Percentiles rank a stretch among this genome's conserved stretches.
phyloP scores from a whole-genome alignment of 1,140 invertebrate species.

The Hermetia illucens region DNA sequence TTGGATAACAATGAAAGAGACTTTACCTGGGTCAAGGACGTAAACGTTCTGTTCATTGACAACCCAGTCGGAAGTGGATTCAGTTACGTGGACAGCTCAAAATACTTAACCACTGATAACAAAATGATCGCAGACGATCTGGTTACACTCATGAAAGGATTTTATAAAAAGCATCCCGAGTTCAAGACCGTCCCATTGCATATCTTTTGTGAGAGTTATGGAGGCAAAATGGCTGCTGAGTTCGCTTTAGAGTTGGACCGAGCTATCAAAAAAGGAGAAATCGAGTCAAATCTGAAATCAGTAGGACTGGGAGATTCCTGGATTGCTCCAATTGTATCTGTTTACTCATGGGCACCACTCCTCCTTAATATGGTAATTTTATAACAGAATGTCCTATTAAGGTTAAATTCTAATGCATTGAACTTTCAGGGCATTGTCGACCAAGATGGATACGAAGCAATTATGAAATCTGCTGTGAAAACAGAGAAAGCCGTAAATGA shows the following conservation, averaged over 20 bases:
- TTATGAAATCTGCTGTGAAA: constrained; percentile 34
- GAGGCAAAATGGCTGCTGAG: constrained; percentile 77
- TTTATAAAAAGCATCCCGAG: constrained; percentile 44
- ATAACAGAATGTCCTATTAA: neutral
- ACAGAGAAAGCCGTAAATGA: constrained; percentile 37
- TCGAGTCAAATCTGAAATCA: constrained; percentile 58
- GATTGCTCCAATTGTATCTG: constrained; percentile 72
- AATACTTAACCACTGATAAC: constrained; percentile 47
- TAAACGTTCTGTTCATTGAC: constrained; percentile 75
- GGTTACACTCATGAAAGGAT: constrained; percentile 47
- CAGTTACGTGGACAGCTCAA: constrained; percentile 55
- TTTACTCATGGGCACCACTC: constrained; percentile 64
- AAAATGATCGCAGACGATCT: constrained; percentile 66
- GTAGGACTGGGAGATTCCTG: constrained; percentile 72
- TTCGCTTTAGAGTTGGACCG: constrained; percentile 43
- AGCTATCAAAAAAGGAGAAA: constrained; percentile 44
- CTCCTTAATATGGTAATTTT: constrained; percentile 34
- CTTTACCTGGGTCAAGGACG: constrained; percentile 58
- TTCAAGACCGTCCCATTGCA: constrained; percentile 60
- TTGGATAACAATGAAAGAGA: constrained; percentile 46
- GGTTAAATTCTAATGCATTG: neutral
- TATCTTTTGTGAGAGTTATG: constrained; percentile 75
- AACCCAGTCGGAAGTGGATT: constrained; percentile 82
- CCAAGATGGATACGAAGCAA: constrained; percentile 36
- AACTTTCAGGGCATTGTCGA: constrained; percentile 43